phyloP scores from a whole-genome alignment of 2,113 vertebrate genomes.

The Falco punctatus region DNA sequence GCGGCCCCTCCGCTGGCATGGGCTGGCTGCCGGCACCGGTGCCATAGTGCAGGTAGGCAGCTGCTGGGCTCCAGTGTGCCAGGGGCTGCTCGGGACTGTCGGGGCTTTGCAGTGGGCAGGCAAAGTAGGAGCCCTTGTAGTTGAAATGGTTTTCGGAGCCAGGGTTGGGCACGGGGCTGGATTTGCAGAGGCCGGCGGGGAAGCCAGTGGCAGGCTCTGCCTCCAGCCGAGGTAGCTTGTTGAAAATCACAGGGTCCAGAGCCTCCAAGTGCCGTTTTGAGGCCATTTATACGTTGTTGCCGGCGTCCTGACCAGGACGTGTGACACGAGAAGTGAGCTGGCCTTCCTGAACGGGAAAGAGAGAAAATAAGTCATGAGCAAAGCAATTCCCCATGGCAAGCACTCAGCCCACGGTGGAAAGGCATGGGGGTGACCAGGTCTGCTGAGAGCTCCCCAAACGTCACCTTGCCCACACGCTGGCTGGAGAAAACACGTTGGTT shows the following conservation, averaged over 20 bases:
- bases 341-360: background rate
- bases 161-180: conserved; percentile 53
- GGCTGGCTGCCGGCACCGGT: conserved; percentile 40
- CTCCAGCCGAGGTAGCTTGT: conserved; percentile 81
- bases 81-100: conserved; percentile 53
- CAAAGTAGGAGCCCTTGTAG: conserved; percentile 82
- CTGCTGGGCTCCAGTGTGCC: conserved; percentile 67
- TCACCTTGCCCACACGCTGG: background rate
- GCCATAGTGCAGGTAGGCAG: conserved; percentile 54
- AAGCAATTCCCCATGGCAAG: background rate
- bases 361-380: background rate
- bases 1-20: conserved; percentile 33
- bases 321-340: background rate
- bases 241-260: conserved; percentile 67
- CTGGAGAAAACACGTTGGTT: background rate
- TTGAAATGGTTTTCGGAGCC: conserved; percentile 61
- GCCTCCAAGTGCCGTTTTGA: conserved; percentile 73
- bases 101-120: conserved; percentile 74
- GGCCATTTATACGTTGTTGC: conserved; percentile 69
- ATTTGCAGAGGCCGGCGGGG: conserved; percentile 49
- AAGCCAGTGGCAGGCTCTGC: background rate
- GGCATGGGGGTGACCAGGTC: background rate
- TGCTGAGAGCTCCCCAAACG: background rate
- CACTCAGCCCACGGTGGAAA: accelerated
- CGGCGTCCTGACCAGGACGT: accelerated